Evolutionary conservation across 2,113 vertebrate genomes (phyloP), one percentile per base, ranked within the genome.

Genomic region (Lepidothrix coronata): DNA sequence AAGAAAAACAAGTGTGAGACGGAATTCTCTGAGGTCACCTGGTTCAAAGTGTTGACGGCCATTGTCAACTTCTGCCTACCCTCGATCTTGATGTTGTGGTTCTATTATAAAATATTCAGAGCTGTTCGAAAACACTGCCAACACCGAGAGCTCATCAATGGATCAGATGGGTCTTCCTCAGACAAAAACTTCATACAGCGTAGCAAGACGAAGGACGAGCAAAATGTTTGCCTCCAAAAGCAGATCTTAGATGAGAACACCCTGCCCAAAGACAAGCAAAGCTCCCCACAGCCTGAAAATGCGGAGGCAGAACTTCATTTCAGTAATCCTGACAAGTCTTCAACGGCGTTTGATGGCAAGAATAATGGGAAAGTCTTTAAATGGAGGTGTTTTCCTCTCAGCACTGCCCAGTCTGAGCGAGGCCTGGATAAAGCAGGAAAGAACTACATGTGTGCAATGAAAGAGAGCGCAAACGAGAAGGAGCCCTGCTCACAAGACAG

Each of bases 41-140:
- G 99, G 99, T 99, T 99, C 91, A 99, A 99, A 94, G 97, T 99
- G 41, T 96, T 99, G 72, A 99, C 99, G 0, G 99, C 99, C 25
- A 97, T 99, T 43, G 92, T 99, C 59, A 99, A 99, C 96, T 99
- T 99, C 96, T 99, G 99, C 48, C 94, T 99, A 17, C 99, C 99
- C 21, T 99, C 99, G 4, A 54, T 99, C 72, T 68, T 99, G 71
- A 99, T 99, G 99, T 48, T 99, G 27, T 99, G 98, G 98, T 99
- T 99, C 97, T 99, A 99, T 74, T 97, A 95, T 1, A 98, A 98
- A 70, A 99, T 99, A 96, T 99, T 99, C 95, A 97, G 97, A 51
- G 97, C 98, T 3, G 99, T 99, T 8, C 98, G 90, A 39, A 98
- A 94, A 28, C 99, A 99, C 93, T 98, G 98, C 77, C 97, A 97